These are phyloP conservation scores for Zygogramma bicolorata DNA, from an alignment of 2,888 invertebrate species.

Conservation along the genomic window DNA sequence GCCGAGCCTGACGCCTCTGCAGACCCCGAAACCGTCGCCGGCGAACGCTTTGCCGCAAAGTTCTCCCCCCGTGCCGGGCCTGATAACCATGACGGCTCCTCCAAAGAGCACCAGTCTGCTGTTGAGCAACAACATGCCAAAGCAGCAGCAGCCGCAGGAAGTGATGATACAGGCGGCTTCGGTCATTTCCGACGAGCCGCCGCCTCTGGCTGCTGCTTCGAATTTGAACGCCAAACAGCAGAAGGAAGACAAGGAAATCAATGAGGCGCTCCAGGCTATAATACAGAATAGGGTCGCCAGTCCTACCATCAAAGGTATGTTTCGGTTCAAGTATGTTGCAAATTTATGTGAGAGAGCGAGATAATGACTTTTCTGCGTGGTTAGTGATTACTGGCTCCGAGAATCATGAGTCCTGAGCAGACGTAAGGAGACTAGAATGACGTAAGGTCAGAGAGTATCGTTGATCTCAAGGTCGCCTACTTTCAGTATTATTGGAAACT, in stretches of 20 bases:
- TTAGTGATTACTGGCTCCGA: no score
- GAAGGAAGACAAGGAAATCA: constrained; percentile 59
- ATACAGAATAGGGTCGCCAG: constrained; percentile 60
- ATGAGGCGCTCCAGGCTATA: constrained; percentile 64
- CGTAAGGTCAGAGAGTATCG: no score
- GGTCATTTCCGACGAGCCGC: constrained; percentile 28
- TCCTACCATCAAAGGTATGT: constrained; percentile 55
- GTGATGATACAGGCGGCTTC: constrained; percentile 16
- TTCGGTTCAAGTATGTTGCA: no score
- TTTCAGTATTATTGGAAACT: no score
- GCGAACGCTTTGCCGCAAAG: background rate
- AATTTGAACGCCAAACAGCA: constrained; percentile 27
- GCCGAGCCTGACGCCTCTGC: constrained; percentile 5
- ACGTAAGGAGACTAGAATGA: no score
- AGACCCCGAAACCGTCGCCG: background rate
- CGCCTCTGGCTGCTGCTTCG: constrained; percentile 28
- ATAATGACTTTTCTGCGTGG: no score
- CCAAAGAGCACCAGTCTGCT: constrained; percentile 51
- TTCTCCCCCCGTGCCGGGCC: constrained; percentile 31
- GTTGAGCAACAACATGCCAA: constrained; percentile 50
- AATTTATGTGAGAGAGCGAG: no score
- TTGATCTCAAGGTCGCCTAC: no score
- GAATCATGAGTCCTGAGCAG: no score
- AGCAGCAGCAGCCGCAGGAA: constrained; percentile 28
- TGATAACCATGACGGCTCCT: constrained; percentile 42